Percentiles rank a stretch among this genome's conserved stretches.
Conservation (phyloP, 2,888 invertebrate species). For the Lycophotia porphyrea region DNA sequence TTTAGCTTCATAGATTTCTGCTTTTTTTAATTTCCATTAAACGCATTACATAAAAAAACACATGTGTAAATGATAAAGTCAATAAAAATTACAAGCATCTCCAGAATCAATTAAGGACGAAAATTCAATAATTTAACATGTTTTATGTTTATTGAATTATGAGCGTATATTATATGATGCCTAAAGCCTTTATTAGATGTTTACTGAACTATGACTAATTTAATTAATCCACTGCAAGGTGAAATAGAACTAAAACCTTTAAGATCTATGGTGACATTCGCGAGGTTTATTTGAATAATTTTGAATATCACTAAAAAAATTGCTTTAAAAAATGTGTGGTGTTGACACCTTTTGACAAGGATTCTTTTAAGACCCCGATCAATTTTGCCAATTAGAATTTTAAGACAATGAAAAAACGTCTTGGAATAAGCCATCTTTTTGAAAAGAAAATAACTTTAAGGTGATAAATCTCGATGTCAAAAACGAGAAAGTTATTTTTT, state of each 20-base stretch:
- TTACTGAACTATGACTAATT: slow-evolving; percentile 4
- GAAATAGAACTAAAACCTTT: not conserved
- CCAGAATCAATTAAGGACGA: not conserved
- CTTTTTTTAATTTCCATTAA: not conserved
- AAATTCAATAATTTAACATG: not conserved
- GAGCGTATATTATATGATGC: too few species aligned
- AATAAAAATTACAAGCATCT: not conserved
- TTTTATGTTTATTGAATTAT: not conserved
- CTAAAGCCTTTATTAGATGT: too few species aligned
- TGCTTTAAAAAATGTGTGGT: slow-evolving; percentile 46
- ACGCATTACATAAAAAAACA: not conserved
- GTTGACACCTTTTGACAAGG: slow-evolving; percentile 55
- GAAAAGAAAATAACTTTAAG: not conserved
- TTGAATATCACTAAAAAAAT: slow-evolving; percentile 17
- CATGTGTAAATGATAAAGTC: not conserved
- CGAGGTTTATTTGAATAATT: slow-evolving; percentile 24
- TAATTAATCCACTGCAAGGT: slow-evolving; percentile 8
- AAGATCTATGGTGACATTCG: not conserved
- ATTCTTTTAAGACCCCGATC: slow-evolving; percentile 19
- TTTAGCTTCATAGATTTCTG: not conserved
- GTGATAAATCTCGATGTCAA: not conserved
- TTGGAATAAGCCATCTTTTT: not conserved
- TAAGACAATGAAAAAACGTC: slow-evolving; percentile 6
- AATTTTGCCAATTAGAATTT: slow-evolving; percentile 38
- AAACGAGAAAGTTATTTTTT: not conserved